These are phyloP conservation scores for Acrobasis consociella DNA, from an alignment of 2,888 invertebrate genomes.

Conservation along the genomic window DNA sequence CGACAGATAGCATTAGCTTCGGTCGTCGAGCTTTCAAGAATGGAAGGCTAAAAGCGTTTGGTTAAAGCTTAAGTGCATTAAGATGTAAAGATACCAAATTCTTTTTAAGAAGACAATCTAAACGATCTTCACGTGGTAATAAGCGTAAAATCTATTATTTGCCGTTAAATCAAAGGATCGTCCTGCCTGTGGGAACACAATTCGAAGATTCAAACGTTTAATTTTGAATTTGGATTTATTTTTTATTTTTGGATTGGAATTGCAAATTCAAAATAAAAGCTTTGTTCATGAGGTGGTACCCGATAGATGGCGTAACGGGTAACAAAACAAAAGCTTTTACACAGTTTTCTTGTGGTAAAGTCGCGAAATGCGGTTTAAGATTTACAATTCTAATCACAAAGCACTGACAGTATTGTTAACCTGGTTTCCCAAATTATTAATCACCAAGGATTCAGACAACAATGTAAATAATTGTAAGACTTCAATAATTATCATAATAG, in stretches of 20 bases:
- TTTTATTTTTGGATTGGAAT: constrained; percentile 5
- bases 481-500: no score
- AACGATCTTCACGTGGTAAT: constrained; percentile 16
- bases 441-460: constrained; percentile 24
- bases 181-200: not conserved
- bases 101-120: constrained; percentile 12
- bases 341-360: constrained; percentile 34
- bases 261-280: constrained; percentile 1
- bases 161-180: not conserved
- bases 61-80: constrained; percentile 22
- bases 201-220: not conserved
- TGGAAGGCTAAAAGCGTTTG: constrained; percentile 30
- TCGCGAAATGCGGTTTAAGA: constrained; percentile 23
- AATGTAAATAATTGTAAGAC: constrained; percentile 1
- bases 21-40: constrained; percentile 44
- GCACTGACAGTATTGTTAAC: constrained; percentile 55
- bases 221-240: no score
- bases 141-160: constrained; percentile 14
- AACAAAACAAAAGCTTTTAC: constrained; percentile 51
- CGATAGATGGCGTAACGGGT: constrained; percentile 67
- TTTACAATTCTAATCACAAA: constrained; percentile 46
- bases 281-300: constrained; percentile 2
- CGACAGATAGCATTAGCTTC: constrained; percentile 47
- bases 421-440: constrained; percentile 37
- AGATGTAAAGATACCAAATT: constrained; percentile 18